Evolutionary conservation across 2,113 vertebrate genomes (phyloP), one percentile per base, ranked within the genome.

Genomic region (Podiceps cristatus): DNA sequence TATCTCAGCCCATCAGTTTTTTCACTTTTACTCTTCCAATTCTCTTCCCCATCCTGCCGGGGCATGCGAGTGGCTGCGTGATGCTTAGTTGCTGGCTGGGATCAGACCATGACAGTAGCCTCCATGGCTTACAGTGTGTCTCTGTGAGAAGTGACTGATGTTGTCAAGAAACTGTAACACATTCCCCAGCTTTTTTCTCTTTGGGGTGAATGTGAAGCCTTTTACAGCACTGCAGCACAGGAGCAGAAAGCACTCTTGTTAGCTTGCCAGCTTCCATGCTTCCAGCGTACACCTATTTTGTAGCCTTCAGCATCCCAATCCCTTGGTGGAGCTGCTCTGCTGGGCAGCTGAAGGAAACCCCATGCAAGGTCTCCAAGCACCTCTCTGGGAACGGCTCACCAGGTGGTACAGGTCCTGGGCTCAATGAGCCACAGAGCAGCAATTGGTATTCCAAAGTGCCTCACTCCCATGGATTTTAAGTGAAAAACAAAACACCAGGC

Each of bases 341-440:
- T 52, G 29, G 27, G 16, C 40, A 67, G 42, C 52, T 62, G 69
- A 91, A 31, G 7, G 3, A 7, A 58, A 15, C 6, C 10, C 18
- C 45, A 29, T 0, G 0, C 8, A 42, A 80, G 22, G 11, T 53
- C 15, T 82, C 28, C 23, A 14, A 27, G 35, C 0, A 0, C 45
- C 31, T 58, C 2, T 3, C n/a, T 86, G 25, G 29, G 19, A 55
- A 40, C 2, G 2, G 19, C 31, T 29, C 29, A 58, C 10, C 4
- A 19, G 28, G 29, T 23, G 11, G 31, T 40, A 44, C 16, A 28
- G 20, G 14, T 23, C 6, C 24, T 78, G 62, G 11, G 25, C n/a
- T 87, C 68, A 81, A 7, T 2, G 7, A 10, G 28, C 24, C 35
- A 40, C 62, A 64, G 33, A 77, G 7, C 24, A 42, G 42, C 50